A percentile compares a stretch with the other conserved stretches of the same genome.
Conservation (phyloP, 2,888 invertebrate genomes). For the Eristalinus sepulchralis region DNA sequence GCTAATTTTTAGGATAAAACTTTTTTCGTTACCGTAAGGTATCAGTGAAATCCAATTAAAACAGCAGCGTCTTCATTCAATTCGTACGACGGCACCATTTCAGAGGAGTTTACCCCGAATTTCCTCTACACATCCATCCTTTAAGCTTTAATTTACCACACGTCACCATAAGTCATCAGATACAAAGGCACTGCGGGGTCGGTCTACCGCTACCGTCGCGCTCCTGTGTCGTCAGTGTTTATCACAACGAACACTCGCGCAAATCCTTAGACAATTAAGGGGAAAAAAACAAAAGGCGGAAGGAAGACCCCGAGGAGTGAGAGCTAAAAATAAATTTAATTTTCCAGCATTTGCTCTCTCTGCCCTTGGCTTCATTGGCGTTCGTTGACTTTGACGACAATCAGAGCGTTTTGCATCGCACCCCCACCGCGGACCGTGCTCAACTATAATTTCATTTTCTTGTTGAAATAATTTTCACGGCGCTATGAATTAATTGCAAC, state of each 20-base stretch:
- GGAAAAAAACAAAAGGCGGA: background rate
- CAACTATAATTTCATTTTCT: conserved; percentile 62
- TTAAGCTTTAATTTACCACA: background rate
- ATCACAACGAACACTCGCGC: background rate
- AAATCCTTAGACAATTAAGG: background rate
- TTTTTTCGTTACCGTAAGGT: background rate
- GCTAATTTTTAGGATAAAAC: background rate
- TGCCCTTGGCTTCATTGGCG: background rate
- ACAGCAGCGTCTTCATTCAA: background rate
- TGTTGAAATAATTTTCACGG: conserved; percentile 67
- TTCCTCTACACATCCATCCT: background rate
- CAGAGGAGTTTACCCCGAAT: background rate
- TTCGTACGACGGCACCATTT: background rate
- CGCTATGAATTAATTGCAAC: conserved; percentile 67
- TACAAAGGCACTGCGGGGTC: background rate
- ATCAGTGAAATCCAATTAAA: background rate
- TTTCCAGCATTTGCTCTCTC: background rate
- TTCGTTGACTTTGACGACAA: conserved; percentile 21
- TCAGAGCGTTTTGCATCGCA: background rate
- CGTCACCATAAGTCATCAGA: background rate
- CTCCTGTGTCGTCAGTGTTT: background rate
- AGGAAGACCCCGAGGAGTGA: background rate
- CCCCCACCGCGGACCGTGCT: background rate
- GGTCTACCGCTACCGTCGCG: background rate
- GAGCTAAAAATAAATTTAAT: conserved; percentile 1